Percentiles rank a stretch among this genome's conserved stretches.
phyloP scores from a whole-genome alignment of 2,797 vertebrate genomes.

The Amphiprion clarkii region DNA sequence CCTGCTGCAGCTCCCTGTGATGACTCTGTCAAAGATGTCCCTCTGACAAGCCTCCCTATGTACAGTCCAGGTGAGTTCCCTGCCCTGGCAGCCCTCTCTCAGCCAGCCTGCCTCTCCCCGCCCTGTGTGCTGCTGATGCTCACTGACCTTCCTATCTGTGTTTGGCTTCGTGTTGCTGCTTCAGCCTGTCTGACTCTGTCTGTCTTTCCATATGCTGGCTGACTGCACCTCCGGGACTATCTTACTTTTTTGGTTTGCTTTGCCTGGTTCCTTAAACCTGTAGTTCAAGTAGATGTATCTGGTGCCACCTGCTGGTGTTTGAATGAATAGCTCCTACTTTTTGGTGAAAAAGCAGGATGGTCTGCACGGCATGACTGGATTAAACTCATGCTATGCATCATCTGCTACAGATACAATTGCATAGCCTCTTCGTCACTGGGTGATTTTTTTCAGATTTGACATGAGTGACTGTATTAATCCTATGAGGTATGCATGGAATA shows the following conservation, averaged over 20 bases:
- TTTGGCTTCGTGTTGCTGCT: slow-evolving; percentile 76
- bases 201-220: slow-evolving; percentile 62
- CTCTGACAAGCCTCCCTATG: slow-evolving; percentile 78
- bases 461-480: slow-evolving; percentile 63
- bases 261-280: slow-evolving; percentile 60
- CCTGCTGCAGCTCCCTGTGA: slow-evolving; percentile 82
- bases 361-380: slow-evolving; percentile 78
- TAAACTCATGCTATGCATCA: slow-evolving; percentile 76
- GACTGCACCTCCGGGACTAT: slow-evolving; percentile 55
- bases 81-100: slow-evolving; percentile 68
- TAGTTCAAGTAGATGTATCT: slow-evolving; percentile 67
- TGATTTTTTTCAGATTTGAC: slow-evolving; percentile 52
- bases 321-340: slow-evolving; percentile 68
- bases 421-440: slow-evolving; percentile 60
- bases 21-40: slow-evolving; percentile 83
- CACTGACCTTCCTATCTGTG: slow-evolving; percentile 69
- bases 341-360: slow-evolving; percentile 64
- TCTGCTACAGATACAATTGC: slow-evolving; percentile 74
- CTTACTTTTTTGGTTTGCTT: slow-evolving; percentile 67
- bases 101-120: slow-evolving; percentile 75
- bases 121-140: slow-evolving; percentile 70
- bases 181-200: slow-evolving; percentile 75
- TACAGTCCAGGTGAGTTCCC: slow-evolving; percentile 86
- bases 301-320: slow-evolving; percentile 82
- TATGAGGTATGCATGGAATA: slow-evolving; percentile 78